Percentiles rank a stretch among this genome's conserved stretches.
Conservation (phyloP, 2,113 vertebrate genomes). For the Melierax canorus region DNA sequence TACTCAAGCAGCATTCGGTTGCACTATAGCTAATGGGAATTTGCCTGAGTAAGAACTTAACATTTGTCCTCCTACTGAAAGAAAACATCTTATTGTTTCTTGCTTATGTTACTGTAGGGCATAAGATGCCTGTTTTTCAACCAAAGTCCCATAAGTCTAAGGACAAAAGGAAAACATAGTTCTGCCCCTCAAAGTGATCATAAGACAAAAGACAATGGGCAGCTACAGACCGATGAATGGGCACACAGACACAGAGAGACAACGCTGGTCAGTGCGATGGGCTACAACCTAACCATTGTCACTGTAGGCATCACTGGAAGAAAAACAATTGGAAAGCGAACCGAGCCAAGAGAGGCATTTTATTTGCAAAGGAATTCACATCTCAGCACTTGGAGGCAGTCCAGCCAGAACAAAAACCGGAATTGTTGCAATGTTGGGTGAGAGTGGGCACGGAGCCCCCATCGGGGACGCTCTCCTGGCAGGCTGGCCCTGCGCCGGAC, state of each 20-base stretch:
- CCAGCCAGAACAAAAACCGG: not conserved
- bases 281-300: conserved; percentile 7
- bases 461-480: not conserved
- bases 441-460: not conserved
- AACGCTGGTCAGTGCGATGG: not conserved
- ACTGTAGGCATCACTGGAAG: not conserved
- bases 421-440: not conserved
- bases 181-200: not conserved
- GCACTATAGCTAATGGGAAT: not conserved
- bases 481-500: not conserved
- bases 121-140: not conserved
- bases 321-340: conserved; percentile 1
- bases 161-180: conserved; percentile 19
- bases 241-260: not conserved
- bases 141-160: not conserved
- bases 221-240: not conserved
- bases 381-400: conserved; percentile 31
- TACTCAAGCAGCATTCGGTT: not conserved
- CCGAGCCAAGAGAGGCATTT: not conserved
- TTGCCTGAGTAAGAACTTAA: not conserved
- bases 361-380: not conserved
- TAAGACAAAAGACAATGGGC: conserved; percentile 6
- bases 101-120: not conserved
- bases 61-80: not conserved
- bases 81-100: not conserved